Evolutionary conservation across 1,140 invertebrate species (phyloP).

Genomic region (Solenopsis fugax): DNA sequence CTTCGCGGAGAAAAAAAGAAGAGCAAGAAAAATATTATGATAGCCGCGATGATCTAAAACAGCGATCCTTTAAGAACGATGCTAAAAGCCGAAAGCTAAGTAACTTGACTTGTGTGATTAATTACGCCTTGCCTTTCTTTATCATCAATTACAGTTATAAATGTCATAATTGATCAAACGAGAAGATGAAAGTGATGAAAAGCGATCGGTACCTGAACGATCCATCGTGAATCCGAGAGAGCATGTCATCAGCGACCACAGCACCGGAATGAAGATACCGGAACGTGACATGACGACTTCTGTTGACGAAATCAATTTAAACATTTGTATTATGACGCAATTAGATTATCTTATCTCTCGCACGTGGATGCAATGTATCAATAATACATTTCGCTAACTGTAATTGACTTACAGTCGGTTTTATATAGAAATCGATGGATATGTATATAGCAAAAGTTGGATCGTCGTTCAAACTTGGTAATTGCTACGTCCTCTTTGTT

Average conservation of each 20-base stretch:
- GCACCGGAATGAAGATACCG: not conserved
- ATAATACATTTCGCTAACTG: not conserved
- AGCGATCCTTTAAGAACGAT: not conserved
- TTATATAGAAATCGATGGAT: not conserved
- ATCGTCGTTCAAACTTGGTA: not conserved
- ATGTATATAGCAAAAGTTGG: not conserved
- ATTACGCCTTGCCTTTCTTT: not conserved
- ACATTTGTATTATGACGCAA: not conserved
- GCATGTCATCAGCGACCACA: conserved; percentile 25
- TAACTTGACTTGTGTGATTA: not conserved
- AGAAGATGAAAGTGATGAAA: not conserved
- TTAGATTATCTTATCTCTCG: not conserved
- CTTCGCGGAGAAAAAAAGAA: not conserved
- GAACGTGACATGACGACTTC: not conserved
- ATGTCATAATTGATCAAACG: not conserved
- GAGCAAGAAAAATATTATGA: not conserved
- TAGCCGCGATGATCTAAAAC: not conserved
- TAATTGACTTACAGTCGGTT: not conserved
- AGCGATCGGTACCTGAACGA: conserved; percentile 29
- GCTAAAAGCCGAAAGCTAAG: not conserved
- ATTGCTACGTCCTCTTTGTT: conserved; percentile 5
- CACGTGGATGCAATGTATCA: not conserved
- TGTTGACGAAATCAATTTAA: conserved; percentile 5
- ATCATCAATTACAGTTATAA: conserved; percentile 6
- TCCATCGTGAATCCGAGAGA: conserved; percentile 38